Evolutionary conservation across 1,140 invertebrate species (phyloP), one percentile per base, ranked within the genome.

Genomic region (Drosophila murphyi): DNA sequence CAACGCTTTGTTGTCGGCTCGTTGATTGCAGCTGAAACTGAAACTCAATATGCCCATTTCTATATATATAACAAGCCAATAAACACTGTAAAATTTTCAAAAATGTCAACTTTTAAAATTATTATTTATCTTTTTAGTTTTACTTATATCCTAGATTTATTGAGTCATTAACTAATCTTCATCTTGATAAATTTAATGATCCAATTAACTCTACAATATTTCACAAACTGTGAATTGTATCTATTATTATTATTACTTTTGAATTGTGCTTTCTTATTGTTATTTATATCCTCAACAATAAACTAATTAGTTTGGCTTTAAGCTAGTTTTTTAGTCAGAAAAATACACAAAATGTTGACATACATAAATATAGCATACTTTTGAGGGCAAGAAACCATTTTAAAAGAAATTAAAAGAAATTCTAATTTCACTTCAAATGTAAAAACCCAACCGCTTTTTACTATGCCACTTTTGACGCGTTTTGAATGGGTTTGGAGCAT

Each of bases 1-100:
- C 57, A 29, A n/a, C 43, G 54, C 57, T 48, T 51, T 20, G 20
- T 70, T 57, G 45, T 8, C 39, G 7, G 31, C 12, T 12, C 57
- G 39, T 48, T 48, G 43, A 60, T 60, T 47, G 57, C 57, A 48
- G 35, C 35, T 48, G n/a, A n/a, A 4, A 0, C 39, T n/a, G 7
- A 8, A 34, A n/a, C 43, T 34, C 8, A 32, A 60, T 45, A 45
- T 60, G 29, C 55, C 39, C 5, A 45, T 57, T 43, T 29, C 2
- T 5, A 32, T 29, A 8, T 39, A 20, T 20, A 20, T 20, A 20
- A 20, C 20, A 8, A 39, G 37, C 37, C 39, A n/a, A n/a, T 43
- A 43, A 43, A 43, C 39, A n/a, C n/a, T n/a, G 4, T n/a, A n/a
- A 43, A 43, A 43, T n/a, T 8, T n/a, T 5, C 10, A 43, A n/a